phyloP scores from a whole-genome alignment of 2,797 vertebrate genomes.

The Sebastes kiyomatsui region DNA sequence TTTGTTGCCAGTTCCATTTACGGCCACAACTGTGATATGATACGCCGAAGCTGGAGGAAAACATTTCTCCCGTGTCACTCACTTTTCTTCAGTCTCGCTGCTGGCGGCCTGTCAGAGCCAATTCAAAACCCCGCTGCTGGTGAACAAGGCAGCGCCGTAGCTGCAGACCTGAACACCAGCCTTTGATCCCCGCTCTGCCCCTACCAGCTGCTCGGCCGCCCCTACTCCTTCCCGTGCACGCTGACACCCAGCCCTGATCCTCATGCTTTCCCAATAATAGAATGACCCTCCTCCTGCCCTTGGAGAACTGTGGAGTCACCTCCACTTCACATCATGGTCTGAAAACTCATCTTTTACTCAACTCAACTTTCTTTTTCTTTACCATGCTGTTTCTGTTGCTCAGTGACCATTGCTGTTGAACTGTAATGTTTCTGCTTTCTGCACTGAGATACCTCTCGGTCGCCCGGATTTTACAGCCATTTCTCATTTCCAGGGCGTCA shows the following conservation, averaged over 20 bases:
- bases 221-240: neutral
- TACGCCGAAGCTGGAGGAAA: conserved; percentile 14
- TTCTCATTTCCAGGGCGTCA: too few species aligned
- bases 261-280: conserved; percentile 3
- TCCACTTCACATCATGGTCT: neutral
- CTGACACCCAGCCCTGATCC: conserved; percentile 1
- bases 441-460: neutral
- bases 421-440: neutral
- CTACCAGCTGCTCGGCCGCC: conserved; percentile 20
- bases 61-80: conserved; percentile 15
- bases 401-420: neutral
- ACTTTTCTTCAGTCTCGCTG: conserved; percentile 1
- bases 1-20: conserved; percentile 54
- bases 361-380: neutral
- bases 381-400: neutral
- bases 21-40: conserved; percentile 9
- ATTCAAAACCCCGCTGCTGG: neutral
- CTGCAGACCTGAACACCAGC: neutral
- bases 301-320: neutral
- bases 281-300: conserved; percentile 12
- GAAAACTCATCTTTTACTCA: neutral
- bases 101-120: neutral
- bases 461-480: too few species aligned
- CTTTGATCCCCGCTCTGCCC: conserved; percentile 23
- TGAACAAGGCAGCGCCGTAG: neutral